Evolutionary conservation across 2,888 invertebrate species (phyloP).

Genomic region (Scaptomyza parva): DNA sequence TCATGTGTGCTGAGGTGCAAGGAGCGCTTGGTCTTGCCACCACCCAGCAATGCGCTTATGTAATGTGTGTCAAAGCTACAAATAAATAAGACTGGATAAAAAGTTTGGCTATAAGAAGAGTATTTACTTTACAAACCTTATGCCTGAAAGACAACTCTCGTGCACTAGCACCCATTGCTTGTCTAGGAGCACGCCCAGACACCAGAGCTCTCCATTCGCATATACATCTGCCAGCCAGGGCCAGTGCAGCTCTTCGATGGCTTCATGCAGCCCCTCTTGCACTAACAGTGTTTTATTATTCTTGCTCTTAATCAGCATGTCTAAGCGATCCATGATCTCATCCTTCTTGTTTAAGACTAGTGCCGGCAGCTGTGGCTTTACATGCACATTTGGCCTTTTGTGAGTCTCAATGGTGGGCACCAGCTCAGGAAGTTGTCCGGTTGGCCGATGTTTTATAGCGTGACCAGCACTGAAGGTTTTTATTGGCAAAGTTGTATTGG

Average conservation of each 20-base stretch:
- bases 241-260: slow-evolving; percentile 85
- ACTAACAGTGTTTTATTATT: slow-evolving; percentile 78
- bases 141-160: slow-evolving; percentile 85
- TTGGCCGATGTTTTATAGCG: slow-evolving; percentile 36
- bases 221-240: slow-evolving; percentile 92
- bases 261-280: slow-evolving; percentile 78
- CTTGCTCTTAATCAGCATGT: slow-evolving; percentile 73
- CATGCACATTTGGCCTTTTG: slow-evolving; percentile 73
- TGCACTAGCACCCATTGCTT: slow-evolving; percentile 88
- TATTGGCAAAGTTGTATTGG: slow-evolving; percentile 73
- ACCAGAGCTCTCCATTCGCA: slow-evolving; percentile 89
- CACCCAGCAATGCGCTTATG: slow-evolving; percentile 89
- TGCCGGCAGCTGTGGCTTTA: slow-evolving; percentile 63
- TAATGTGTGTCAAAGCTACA: slow-evolving; percentile 87
- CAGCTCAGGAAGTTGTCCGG: slow-evolving; percentile 43
- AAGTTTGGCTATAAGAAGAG: accelerated
- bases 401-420: slow-evolving; percentile 67
- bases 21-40: slow-evolving; percentile 87
- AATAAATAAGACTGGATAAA: slow-evolving; percentile 16
- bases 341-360: slow-evolving; percentile 70
- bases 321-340: slow-evolving; percentile 75
- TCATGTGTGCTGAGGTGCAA: slow-evolving; percentile 88
- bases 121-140: slow-evolving; percentile 63
- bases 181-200: slow-evolving; percentile 89
- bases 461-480: slow-evolving; percentile 79